phyloP scores from a whole-genome alignment of 2,113 vertebrate species.

The Pluvialis apricaria region DNA sequence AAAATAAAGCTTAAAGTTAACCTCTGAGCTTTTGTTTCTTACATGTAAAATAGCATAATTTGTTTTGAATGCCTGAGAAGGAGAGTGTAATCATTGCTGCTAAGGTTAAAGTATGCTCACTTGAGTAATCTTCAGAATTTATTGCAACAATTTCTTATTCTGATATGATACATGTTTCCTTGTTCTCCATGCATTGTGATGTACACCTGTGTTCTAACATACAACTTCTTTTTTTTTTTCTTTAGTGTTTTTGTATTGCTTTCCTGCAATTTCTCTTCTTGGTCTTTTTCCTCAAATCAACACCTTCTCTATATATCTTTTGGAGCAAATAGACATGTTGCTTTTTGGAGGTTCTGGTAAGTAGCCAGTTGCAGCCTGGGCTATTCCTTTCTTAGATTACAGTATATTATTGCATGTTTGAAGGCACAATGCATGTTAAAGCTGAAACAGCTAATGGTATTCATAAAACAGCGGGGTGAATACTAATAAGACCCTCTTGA shows the following conservation, averaged over 20 bases:
- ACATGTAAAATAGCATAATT: not conserved
- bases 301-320: constrained; percentile 91
- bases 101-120: not conserved
- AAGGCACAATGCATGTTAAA: not conserved
- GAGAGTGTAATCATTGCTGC: not conserved
- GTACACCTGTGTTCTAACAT: not conserved
- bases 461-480: not conserved
- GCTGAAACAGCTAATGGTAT: not conserved
- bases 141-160: not conserved
- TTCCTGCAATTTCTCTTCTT: constrained; percentile 91
- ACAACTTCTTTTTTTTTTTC: not conserved
- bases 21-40: not conserved
- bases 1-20: not conserved
- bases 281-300: constrained; percentile 97
- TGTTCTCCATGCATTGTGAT: not conserved
- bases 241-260: constrained; percentile 91
- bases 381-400: not conserved
- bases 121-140: not conserved
- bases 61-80: not conserved
- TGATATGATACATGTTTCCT: not conserved
- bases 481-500: not conserved
- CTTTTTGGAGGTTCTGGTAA: constrained; percentile 94
- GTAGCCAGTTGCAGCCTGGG: not conserved
- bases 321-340: constrained; percentile 96
- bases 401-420: not conserved